Conservation (phyloP, 2,888 invertebrate species). For the Epinotia nisella region DNA sequence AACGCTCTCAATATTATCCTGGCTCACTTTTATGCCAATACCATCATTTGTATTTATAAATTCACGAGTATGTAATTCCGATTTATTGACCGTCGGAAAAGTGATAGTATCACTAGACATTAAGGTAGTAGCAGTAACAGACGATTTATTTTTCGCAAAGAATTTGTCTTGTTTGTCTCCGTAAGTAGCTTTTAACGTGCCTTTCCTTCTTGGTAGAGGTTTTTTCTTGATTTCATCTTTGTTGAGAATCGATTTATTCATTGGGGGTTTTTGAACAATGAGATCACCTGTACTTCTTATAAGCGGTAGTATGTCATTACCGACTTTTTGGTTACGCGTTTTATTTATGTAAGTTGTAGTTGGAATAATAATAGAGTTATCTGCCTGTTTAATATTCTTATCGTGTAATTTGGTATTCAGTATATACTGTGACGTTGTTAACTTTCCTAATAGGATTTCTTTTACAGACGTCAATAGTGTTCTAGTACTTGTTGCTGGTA, state of each 20-base stretch:
- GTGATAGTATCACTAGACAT: slow-evolving; percentile 14
- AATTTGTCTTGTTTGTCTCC: slow-evolving; percentile 78
- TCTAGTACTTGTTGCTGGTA: slow-evolving; percentile 41
- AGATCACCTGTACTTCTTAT: slow-evolving; percentile 65
- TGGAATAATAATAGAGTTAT: slow-evolving; percentile 70
- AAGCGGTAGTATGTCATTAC: slow-evolving; percentile 66
- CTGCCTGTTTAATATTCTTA: slow-evolving; percentile 45
- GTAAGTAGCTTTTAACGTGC: slow-evolving; percentile 80
- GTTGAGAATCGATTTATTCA: slow-evolving; percentile 58
- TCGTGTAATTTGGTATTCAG: slow-evolving; percentile 25
- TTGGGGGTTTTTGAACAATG: slow-evolving; percentile 66
- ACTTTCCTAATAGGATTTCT: slow-evolving; percentile 26
- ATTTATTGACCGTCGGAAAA: slow-evolving; percentile 16
- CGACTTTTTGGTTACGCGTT: slow-evolving; percentile 57
- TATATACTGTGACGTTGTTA: slow-evolving; percentile 43
- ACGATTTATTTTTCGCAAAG: slow-evolving; percentile 57
- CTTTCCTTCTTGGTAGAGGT: slow-evolving; percentile 73
- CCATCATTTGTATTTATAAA: slow-evolving; percentile 14
- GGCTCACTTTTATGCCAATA: slow-evolving; percentile 3
- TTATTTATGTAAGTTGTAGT: slow-evolving; percentile 60
- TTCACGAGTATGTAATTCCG: slow-evolving; percentile 5
- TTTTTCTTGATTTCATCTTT: slow-evolving; percentile 74
- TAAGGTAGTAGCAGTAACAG: slow-evolving; percentile 47
- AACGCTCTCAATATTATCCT: background rate
- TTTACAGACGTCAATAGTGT: slow-evolving; percentile 17